These are phyloP conservation scores for Hypocryptadius cinnamomeus DNA, from an alignment of 2,113 vertebrate species.

Conservation along the genomic window DNA sequence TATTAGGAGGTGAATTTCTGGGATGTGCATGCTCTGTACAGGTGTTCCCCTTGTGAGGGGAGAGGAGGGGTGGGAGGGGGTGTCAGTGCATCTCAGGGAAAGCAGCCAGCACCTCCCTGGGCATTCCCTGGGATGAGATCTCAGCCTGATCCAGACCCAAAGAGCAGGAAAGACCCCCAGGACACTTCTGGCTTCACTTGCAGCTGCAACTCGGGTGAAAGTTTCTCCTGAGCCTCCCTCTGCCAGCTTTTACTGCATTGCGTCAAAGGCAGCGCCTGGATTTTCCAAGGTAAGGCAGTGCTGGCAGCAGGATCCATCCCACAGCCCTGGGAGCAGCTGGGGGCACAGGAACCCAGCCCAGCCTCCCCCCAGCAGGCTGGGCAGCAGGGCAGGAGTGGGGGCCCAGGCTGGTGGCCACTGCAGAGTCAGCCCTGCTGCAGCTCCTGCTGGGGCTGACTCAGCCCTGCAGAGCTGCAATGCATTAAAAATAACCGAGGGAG, in stretches of 20 bases:
- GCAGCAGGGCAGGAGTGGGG: neutral
- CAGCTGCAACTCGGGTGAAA: neutral
- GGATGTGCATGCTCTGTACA: accelerated
- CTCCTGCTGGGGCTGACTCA: neutral
- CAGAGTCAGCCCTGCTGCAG: neutral
- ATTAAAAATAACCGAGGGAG: neutral
- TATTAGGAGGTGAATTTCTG: neutral
- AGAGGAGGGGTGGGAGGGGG: accelerated
- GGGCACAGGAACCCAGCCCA: accelerated
- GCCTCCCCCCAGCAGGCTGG: neutral
- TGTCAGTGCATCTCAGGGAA: accelerated
- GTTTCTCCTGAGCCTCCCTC: neutral
- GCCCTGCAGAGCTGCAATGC: neutral
- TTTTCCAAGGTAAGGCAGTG: neutral
- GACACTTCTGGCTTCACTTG: neutral
- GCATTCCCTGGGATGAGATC: neutral
- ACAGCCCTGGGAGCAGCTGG: accelerated
- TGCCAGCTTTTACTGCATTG: constrained; percentile 56
- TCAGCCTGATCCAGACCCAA: neutral
- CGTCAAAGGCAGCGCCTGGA: constrained; percentile 14
- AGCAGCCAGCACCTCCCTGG: neutral
- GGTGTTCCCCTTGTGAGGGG: neutral
- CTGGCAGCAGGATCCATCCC: neutral
- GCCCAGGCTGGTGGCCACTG: neutral
- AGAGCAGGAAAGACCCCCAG: neutral